Evolutionary conservation across 35 echinoderm and acorn worm species (phyloP).

Genomic region (Apostichopus japonicus): DNA sequence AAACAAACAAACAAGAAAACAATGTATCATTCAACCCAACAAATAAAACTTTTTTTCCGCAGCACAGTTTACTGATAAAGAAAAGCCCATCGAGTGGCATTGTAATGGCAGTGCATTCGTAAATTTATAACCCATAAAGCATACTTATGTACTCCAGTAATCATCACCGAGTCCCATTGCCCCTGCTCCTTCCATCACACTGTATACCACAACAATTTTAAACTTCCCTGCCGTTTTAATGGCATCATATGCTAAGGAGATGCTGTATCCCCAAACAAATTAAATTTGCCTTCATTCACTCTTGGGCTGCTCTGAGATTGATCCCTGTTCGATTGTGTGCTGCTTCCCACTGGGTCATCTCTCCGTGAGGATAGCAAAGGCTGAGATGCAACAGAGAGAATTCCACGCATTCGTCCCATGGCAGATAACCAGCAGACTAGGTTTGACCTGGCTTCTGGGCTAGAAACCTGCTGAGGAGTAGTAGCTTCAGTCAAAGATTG

Average conservation of each 20-base stretch:
- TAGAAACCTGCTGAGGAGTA: slow-evolving; percentile 12
- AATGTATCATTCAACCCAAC: no score
- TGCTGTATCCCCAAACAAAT: slow-evolving; percentile 12
- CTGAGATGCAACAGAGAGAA: background rate
- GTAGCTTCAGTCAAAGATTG: background rate
- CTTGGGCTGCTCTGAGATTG: slow-evolving; percentile 27
- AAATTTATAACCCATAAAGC: background rate
- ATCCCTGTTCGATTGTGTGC: background rate
- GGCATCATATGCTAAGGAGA: background rate
- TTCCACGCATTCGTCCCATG: slow-evolving; percentile 35
- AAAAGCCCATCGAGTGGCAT: background rate
- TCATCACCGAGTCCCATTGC: background rate
- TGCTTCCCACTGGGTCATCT: slow-evolving; percentile 24
- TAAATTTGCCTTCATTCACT: background rate
- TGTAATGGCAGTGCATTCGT: background rate
- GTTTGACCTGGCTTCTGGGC: background rate
- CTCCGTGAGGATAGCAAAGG: background rate
- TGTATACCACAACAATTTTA: background rate
- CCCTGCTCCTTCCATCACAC: background rate
- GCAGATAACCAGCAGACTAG: background rate
- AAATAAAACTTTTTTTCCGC: no score
- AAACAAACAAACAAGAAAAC: no score
- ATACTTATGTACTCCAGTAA: background rate
- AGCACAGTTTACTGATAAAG: no score
- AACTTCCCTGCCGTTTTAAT: background rate